Base-by-base conservation (phyloP, 2,113 vertebrate species). In the Taxidea taxus region DNA sequence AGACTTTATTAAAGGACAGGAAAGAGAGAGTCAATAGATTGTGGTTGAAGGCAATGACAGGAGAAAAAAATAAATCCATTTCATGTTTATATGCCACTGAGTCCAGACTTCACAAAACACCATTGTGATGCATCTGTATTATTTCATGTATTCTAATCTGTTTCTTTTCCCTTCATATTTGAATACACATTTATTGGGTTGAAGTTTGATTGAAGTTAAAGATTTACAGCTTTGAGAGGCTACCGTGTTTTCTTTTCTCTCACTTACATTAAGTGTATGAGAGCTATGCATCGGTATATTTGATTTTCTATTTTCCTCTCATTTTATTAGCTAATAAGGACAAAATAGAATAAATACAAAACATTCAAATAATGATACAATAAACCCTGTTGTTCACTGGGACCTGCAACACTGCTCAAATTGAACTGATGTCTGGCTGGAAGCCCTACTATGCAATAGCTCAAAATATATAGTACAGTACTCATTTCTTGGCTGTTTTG, bases 271-370 rank as follows among this genome's bases (percentile, higher is more conserved):
- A 94, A 42, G 34, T 87, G 95, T 97, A 90, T 87, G 70, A 94
- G 75, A 95, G 23, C 9, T 77, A 44, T 70, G 7, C 10, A 82
- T 77, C 62, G 66, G 27, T 39, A 84, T 90, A 18, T 56, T 85
- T 0, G 0, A 74, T 92, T 93, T 92, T 87, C 49, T 87, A 25
- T 83, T 94, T 70, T 70, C 29, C 44, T 68, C 37, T 62, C 21
- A 51, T 85, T 96, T 85, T 94, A 92, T 81, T 97, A 85, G 83
- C 12, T 89, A 84, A 90, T 87, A 56, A 81, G n/a, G 16, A 49
- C 23, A 91, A 87, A 39, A 90, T 66, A 82, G 83, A 95, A 74
- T 60, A 64, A 64, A 85, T 42, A 31, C 47, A 91, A 90, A 80
- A 58, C 21, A 93, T 89, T 51, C 37, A 92, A 68, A 83, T 94